These are phyloP conservation scores for Diorhabda sublineata DNA, from an alignment of 1,140 invertebrate species.

Conservation along the genomic window DNA sequence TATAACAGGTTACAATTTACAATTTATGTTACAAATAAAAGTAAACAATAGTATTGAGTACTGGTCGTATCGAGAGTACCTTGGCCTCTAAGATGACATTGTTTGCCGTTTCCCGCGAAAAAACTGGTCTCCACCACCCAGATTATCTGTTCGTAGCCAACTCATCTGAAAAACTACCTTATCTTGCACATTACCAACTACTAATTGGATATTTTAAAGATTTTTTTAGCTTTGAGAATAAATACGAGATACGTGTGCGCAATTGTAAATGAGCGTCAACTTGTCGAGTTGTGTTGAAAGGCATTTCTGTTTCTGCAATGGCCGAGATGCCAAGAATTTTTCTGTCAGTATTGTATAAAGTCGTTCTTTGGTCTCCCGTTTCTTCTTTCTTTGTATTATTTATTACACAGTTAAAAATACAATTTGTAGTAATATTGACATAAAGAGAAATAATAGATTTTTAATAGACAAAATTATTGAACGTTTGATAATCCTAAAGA, in stretches of 20 bases:
- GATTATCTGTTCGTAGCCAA: conserved; percentile 39
- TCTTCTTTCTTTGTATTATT: neutral
- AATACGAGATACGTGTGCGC: conserved; percentile 39
- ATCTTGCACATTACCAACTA: conserved; percentile 43
- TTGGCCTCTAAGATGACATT: conserved; percentile 40
- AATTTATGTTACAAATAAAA: conserved; percentile 46
- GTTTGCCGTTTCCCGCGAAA: conserved; percentile 43
- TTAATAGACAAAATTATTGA: no score
- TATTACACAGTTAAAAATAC: neutral
- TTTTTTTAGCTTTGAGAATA: conserved; percentile 41
- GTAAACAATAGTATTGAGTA: conserved; percentile 45
- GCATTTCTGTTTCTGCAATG: conserved; percentile 22
- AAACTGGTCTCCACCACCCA: conserved; percentile 42
- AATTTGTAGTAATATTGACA: no score
- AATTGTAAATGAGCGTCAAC: conserved; percentile 36
- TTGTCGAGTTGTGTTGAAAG: conserved; percentile 24
- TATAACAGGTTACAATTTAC: conserved; percentile 45
- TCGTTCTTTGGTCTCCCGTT: conserved; percentile 12
- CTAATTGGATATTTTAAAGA: conserved; percentile 43
- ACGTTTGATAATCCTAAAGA: no score
- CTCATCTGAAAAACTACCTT: conserved; percentile 39
- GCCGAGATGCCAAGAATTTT: conserved; percentile 19
- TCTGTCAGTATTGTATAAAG: conserved; percentile 22
- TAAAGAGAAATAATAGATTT: no score
- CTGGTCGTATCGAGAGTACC: conserved; percentile 42